phyloP scores from a whole-genome alignment of 2,888 invertebrate species.

The Dusona sp. region DNA sequence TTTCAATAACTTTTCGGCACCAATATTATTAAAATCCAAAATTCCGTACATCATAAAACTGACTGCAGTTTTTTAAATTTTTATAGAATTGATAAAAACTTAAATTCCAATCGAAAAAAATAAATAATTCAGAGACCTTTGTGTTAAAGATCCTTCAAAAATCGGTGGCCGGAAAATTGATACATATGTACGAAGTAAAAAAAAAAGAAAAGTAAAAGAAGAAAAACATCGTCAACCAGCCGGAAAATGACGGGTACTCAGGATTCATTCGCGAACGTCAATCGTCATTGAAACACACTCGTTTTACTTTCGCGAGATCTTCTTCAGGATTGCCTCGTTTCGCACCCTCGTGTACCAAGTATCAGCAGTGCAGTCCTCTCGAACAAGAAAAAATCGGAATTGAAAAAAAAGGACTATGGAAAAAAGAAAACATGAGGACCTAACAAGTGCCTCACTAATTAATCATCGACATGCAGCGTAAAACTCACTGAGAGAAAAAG shows the following conservation, averaged over 20 bases:
- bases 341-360: conserved; percentile 6
- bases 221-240: background rate
- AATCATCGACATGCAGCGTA: conserved; percentile 42
- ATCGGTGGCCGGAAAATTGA: background rate
- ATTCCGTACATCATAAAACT: background rate
- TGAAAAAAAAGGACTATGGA: background rate
- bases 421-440: background rate
- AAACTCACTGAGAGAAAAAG: background rate
- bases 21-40: too few species aligned
- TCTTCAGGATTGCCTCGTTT: conserved; percentile 4
- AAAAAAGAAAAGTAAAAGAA: background rate
- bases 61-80: background rate
- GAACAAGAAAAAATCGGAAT: conserved; percentile 16
- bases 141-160: background rate
- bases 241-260: background rate
- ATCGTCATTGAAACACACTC: conserved; percentile 17
- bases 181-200: background rate
- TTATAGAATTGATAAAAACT: background rate
- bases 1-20: background rate
- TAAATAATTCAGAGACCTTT: background rate
- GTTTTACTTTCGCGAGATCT: background rate
- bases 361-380: conserved; percentile 15
- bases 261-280: conserved; percentile 7
- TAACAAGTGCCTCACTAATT: conserved; percentile 53
- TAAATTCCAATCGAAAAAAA: background rate